These are phyloP conservation scores for Platerodrilus igneus DNA, from an alignment of 2,888 invertebrate species.

Conservation along the genomic window DNA sequence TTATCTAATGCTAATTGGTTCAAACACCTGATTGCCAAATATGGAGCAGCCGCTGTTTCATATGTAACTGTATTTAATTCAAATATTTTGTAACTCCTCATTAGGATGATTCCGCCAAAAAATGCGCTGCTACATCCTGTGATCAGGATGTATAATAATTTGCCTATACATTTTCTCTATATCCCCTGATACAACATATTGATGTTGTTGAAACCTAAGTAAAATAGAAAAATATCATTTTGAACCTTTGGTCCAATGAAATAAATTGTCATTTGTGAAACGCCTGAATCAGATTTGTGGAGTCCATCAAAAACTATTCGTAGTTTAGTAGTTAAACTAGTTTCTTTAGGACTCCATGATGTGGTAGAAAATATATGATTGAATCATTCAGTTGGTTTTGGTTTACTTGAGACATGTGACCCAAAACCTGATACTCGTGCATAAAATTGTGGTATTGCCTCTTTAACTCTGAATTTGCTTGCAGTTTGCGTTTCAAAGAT, in stretches of 20 bases:
- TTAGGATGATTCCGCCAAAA: conserved; percentile 19
- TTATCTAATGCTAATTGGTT: conserved; percentile 20
- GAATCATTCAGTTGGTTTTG: too few relatives aligned
- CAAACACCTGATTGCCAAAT: conserved; percentile 21
- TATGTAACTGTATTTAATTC: conserved; percentile 26
- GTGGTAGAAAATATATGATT: conserved; percentile 28
- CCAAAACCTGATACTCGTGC: too few relatives aligned
- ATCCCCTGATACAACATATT: conserved; percentile 18
- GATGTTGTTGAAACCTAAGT: conserved; percentile 20
- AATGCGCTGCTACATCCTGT: conserved; percentile 20
- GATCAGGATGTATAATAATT: conserved; percentile 12
- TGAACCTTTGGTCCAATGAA: conserved; percentile 18
- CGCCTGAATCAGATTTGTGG: conserved; percentile 14
- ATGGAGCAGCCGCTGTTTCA: conserved; percentile 24
- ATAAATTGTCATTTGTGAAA: conserved; percentile 22
- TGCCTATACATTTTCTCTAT: conserved; percentile 28
- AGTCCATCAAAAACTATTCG: conserved; percentile 27
- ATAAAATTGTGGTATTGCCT: too few relatives aligned
- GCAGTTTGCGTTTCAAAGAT: too few relatives aligned
- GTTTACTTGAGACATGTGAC: too few relatives aligned
- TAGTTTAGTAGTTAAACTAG: conserved; percentile 20
- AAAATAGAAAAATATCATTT: conserved; percentile 21
- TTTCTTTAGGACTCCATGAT: conserved; percentile 21
- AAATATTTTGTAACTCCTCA: conserved; percentile 18
- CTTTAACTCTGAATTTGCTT: too few relatives aligned